These are phyloP conservation scores for Galerucella pusilla DNA, from an alignment of 2,888 invertebrate genomes.

Conservation along the genomic window DNA sequence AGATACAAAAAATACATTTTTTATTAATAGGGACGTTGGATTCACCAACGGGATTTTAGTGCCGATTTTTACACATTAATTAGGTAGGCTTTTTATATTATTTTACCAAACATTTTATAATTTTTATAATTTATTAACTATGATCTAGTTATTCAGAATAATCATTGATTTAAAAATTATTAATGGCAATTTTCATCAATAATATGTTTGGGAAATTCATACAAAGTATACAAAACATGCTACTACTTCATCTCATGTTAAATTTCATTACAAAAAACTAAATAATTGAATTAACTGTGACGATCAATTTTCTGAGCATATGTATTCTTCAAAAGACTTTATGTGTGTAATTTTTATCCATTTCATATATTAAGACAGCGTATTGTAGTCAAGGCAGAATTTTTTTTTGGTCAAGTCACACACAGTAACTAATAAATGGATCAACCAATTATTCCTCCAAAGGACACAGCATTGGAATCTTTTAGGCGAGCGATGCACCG, in stretches of 20 bases:
- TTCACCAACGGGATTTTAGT: conserved; percentile 2
- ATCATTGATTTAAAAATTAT: not conserved
- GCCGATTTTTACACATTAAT: conserved; percentile 7
- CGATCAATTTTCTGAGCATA: conserved; percentile 15
- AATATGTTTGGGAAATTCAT: not conserved
- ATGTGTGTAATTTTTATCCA: conserved; percentile 23
- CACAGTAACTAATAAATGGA: no score
- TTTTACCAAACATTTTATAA: not conserved
- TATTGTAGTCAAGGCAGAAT: not conserved
- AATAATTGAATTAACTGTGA: not conserved
- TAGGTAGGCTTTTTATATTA: conserved; percentile 5
- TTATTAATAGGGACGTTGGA: conserved; percentile 9
- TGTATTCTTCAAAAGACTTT: conserved; percentile 33
- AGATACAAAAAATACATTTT: conserved; percentile 7
- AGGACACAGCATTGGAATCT: no score
- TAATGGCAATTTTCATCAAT: not conserved
- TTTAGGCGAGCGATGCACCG: no score
- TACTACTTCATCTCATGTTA: not conserved
- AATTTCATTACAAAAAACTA: no score
- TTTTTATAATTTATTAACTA: not conserved
- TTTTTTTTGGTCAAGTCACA: no score
- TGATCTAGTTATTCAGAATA: not conserved
- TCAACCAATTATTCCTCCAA: no score
- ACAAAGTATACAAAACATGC: not conserved
- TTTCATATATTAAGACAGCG: conserved; percentile 18